These are phyloP conservation scores for Rhinoraja longicauda DNA, from an alignment of 2,797 vertebrate genomes.

Conservation along the genomic window DNA sequence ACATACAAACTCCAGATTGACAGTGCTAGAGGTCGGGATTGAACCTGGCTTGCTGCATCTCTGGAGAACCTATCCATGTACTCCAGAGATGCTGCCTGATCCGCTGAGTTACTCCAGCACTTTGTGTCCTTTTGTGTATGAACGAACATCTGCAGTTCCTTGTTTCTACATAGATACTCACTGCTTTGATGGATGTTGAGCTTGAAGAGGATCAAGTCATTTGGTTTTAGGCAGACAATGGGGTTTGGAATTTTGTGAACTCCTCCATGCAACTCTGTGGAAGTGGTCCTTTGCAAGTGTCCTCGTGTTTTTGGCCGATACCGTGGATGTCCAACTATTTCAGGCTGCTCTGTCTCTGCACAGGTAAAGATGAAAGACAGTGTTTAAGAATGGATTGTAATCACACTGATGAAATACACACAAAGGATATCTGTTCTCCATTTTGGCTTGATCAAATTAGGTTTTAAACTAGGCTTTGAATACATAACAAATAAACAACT, in stretches of 20 bases:
- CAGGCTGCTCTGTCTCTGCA: not conserved
- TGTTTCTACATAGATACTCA: conserved; percentile 44
- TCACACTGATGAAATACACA: too few species aligned
- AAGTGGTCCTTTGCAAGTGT: not conserved
- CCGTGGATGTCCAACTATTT: not conserved
- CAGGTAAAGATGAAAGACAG: not conserved
- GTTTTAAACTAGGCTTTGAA: not conserved
- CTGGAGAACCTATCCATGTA: too few species aligned
- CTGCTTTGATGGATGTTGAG: conserved; percentile 67
- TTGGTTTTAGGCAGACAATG: conserved; percentile 67
- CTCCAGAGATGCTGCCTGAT: too few species aligned
- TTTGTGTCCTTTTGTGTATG: too few species aligned
- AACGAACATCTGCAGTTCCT: too few species aligned
- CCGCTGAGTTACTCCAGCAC: too few species aligned
- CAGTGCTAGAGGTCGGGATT: too few species aligned
- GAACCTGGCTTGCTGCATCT: too few species aligned
- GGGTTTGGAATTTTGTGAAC: conserved; percentile 76
- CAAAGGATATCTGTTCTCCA: not conserved
- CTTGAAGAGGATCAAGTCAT: conserved; percentile 78
- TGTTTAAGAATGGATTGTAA: not conserved
- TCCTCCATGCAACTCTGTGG: not conserved
- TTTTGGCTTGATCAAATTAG: not conserved
- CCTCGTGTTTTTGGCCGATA: not conserved
- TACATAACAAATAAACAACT: not conserved
- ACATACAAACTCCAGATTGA: too few species aligned